Percentiles rank a stretch among this genome's conserved stretches.
Evolutionary conservation across 2,888 invertebrate genomes (phyloP).

Genomic region (Sussaba pulchella): DNA sequence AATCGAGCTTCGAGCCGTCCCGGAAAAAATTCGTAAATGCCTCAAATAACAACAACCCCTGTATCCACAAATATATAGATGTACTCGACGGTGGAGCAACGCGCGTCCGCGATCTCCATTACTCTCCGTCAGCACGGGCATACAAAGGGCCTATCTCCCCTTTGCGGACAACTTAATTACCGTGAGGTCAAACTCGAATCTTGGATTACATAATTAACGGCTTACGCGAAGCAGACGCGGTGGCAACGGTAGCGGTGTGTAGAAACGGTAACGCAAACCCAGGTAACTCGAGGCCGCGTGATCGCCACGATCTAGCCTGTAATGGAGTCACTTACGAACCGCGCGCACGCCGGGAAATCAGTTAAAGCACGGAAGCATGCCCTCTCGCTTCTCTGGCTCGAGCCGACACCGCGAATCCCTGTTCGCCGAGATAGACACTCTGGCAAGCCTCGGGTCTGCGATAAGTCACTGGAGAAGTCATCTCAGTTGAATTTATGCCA

Average conservation of each 20-base stretch:
- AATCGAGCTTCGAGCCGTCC: too few species aligned
- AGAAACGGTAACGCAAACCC: slow-evolving; percentile 47
- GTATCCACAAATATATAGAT: too few species aligned
- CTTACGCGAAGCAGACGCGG: slow-evolving; percentile 28
- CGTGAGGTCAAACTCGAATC: slow-evolving; percentile 63
- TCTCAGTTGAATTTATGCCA: background rate
- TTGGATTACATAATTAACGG: slow-evolving; percentile 68
- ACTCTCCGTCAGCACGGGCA: slow-evolving; percentile 48
- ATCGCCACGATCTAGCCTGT: slow-evolving; percentile 45
- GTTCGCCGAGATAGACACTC: slow-evolving; percentile 1
- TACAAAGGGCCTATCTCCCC: slow-evolving; percentile 63
- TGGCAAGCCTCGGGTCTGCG: slow-evolving; percentile 33
- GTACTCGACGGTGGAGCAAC: background rate
- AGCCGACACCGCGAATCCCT: background rate
- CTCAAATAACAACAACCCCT: too few species aligned
- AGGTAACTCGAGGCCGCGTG: slow-evolving; percentile 32
- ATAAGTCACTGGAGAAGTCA: slow-evolving; percentile 47
- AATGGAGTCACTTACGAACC: slow-evolving; percentile 60
- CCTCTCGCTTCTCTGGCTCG: slow-evolving; percentile 10
- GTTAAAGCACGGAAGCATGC: slow-evolving; percentile 56
- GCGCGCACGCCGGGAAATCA: slow-evolving; percentile 50
- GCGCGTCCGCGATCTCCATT: slow-evolving; percentile 45
- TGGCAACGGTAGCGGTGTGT: slow-evolving; percentile 11
- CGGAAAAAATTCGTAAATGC: too few species aligned
- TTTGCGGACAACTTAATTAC: slow-evolving; percentile 68